These are phyloP conservation scores for Illadopsis cleaveri DNA, from an alignment of 2,113 vertebrate genomes.

Conservation along the genomic window DNA sequence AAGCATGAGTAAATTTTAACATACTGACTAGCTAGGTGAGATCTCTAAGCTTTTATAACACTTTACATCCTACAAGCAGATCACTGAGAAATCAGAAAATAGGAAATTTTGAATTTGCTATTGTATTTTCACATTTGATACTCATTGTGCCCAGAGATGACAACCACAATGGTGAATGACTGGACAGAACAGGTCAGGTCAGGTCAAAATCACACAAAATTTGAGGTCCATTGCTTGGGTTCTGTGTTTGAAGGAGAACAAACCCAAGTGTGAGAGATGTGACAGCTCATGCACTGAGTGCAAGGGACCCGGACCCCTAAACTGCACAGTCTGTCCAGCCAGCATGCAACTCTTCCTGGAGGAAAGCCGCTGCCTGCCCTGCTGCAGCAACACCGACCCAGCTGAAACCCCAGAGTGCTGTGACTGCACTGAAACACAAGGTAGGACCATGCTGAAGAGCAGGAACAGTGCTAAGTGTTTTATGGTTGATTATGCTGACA, in stretches of 20 bases:
- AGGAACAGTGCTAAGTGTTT: not conserved
- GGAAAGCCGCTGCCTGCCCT: slow-evolving; percentile 84
- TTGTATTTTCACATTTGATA: not conserved
- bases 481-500: not conserved
- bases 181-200: not conserved
- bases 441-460: slow-evolving; percentile 60
- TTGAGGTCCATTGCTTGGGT: not conserved
- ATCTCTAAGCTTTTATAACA: not conserved
- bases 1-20: not conserved
- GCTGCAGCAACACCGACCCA: slow-evolving; percentile 68
- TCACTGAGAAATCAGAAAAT: not conserved
- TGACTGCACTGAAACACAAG: slow-evolving; percentile 76
- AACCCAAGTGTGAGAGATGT: slow-evolving; percentile 78
- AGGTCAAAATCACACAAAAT: not conserved
- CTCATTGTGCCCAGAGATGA: not conserved
- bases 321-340: slow-evolving; percentile 84
- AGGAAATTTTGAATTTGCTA: not conserved
- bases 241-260: slow-evolving; percentile 40
- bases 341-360: slow-evolving; percentile 73
- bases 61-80: not conserved
- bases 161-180: not conserved
- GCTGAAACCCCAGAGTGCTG: slow-evolving; percentile 79
- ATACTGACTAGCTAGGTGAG: not conserved
- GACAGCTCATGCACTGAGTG: slow-evolving; percentile 85
- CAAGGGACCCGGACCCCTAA: slow-evolving; percentile 78